Evolutionary conservation across 2,113 vertebrate genomes (phyloP).

Genomic region (Bufo bufo): DNA sequence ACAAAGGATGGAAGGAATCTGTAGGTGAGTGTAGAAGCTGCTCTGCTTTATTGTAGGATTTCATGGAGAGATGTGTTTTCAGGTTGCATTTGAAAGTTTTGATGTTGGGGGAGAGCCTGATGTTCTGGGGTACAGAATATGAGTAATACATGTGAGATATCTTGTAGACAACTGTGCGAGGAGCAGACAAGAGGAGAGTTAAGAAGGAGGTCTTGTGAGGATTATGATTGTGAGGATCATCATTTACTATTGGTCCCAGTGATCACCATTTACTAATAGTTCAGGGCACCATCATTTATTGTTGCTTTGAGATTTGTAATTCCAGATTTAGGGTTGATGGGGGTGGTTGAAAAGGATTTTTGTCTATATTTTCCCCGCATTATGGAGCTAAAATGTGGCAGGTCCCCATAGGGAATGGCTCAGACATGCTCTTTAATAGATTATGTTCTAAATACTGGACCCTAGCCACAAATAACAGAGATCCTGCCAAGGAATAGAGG

Average conservation of each 20-base stretch:
- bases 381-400: neutral
- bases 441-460: neutral
- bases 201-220: too few species aligned
- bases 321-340: neutral
- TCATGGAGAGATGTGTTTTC: too few species aligned
- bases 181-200: too few species aligned
- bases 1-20: too few species aligned
- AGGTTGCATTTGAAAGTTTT: too few species aligned
- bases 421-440: neutral
- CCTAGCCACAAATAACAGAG: constrained; percentile 3
- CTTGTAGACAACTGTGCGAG: too few species aligned
- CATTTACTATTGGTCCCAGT: neutral
- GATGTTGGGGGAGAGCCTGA: too few species aligned
- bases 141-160: too few species aligned
- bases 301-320: neutral
- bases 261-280: neutral
- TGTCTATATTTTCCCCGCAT: neutral
- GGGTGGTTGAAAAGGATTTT: neutral
- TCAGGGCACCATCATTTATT: neutral
- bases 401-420: neutral
- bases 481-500: constrained; percentile 16
- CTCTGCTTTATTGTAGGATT: too few species aligned
- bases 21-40: too few species aligned
- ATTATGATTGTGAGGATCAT: neutral
- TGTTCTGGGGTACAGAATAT: too few species aligned